These are phyloP conservation scores for Drosophila bocki DNA, from an alignment of 1,140 invertebrate genomes.

Conservation along the genomic window DNA sequence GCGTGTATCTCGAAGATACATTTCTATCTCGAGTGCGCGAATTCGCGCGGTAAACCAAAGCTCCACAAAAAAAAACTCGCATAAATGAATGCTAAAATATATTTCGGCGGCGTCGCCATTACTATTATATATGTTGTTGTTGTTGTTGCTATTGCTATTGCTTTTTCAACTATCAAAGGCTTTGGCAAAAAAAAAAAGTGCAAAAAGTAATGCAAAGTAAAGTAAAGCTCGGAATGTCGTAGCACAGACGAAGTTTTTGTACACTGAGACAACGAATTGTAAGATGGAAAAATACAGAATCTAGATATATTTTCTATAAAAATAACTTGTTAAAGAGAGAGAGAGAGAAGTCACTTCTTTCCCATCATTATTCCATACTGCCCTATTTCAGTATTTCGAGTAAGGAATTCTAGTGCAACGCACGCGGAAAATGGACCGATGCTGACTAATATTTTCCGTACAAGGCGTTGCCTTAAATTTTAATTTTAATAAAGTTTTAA, in stretches of 20 bases:
- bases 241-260: slow-evolving; percentile 53
- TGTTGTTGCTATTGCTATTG: slow-evolving; percentile 37
- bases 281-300: not conserved
- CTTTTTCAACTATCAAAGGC: slow-evolving; percentile 75
- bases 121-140: slow-evolving; percentile 55
- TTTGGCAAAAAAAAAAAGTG: slow-evolving; percentile 44
- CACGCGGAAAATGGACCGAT: not conserved
- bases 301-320: no score
- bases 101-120: slow-evolving; percentile 66
- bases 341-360: no score
- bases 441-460: no score
- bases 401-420: not conserved
- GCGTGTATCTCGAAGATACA: slow-evolving; percentile 76
- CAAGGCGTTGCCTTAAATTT: no score
- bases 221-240: slow-evolving; percentile 32
- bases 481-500: not conserved
- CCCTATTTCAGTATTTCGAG: not conserved
- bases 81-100: slow-evolving; percentile 81
- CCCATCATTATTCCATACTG: not conserved
- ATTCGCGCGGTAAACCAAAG: slow-evolving; percentile 69
- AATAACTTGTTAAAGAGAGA: no score
- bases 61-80: slow-evolving; percentile 44
- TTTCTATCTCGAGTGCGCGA: slow-evolving; percentile 70
- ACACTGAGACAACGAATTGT: slow-evolving; percentile 1
- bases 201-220: slow-evolving; percentile 29